A percentile compares a stretch with the other conserved stretches of the same genome.
Evolutionary conservation across 2,797 vertebrate species (phyloP).

Genomic region (Molossus molossus): DNA sequence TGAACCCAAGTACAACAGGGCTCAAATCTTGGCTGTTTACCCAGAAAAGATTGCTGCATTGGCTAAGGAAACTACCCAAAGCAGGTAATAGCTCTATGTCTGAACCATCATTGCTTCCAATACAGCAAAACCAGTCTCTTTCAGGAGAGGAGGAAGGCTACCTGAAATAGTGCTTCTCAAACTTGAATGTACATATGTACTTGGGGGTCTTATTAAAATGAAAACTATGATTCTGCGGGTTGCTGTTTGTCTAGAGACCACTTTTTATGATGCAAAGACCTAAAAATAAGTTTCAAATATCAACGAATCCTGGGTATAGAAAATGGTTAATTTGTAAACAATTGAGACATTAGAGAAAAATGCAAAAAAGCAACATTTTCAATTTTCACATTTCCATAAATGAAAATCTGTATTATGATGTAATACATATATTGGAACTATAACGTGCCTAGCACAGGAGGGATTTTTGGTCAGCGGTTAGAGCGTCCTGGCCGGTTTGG

Average conservation of each 20-base stretch:
- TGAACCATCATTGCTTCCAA: not conserved
- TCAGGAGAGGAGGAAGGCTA: not conserved
- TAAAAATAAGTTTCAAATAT: constrained; percentile 53
- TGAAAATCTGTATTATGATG: not conserved
- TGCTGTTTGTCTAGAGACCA: not conserved
- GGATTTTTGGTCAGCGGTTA: too few relatives aligned
- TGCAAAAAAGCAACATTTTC: not conserved
- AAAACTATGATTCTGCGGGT: not conserved
- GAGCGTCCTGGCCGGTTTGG: too few relatives aligned
- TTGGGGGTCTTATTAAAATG: not conserved
- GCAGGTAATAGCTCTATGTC: not conserved
- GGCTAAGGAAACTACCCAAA: not conserved
- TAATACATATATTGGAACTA: too few relatives aligned
- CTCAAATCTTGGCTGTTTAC: not conserved
- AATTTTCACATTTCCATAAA: not conserved
- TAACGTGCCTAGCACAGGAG: too few relatives aligned
- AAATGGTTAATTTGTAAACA: constrained; percentile 28
- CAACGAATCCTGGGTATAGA: not conserved
- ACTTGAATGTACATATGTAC: not conserved
- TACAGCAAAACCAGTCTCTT: not conserved
- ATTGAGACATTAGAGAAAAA: not conserved
- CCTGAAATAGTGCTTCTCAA: not conserved
- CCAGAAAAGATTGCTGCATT: not conserved
- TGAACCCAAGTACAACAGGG: not conserved
- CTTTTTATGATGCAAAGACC: not conserved